Percentiles rank a stretch among this genome's conserved stretches.
Conservation (phyloP, 2,113 vertebrate species). For the Cinclus cinclus region DNA sequence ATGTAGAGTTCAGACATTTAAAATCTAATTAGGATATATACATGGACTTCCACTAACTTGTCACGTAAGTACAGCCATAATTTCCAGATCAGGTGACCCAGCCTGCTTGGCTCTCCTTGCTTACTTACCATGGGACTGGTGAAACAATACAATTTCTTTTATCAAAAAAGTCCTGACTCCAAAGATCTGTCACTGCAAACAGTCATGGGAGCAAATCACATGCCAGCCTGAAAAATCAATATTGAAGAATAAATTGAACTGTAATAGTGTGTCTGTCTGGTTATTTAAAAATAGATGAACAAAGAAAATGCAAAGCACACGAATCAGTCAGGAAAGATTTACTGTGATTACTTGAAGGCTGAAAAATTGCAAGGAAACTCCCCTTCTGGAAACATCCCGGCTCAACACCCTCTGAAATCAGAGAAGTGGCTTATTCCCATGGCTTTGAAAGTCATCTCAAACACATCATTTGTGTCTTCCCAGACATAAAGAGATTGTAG, state of each 20-base stretch:
- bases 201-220: neutral
- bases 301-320: neutral
- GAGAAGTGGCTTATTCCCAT: neutral
- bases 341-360: neutral
- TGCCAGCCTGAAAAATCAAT: slow-evolving; percentile 13
- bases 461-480: neutral
- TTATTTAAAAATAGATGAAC: slow-evolving; percentile 32
- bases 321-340: neutral
- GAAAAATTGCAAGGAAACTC: neutral
- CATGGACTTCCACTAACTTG: neutral
- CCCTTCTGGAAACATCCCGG: neutral
- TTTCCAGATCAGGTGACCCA: neutral
- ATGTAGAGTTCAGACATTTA: neutral
- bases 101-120: neutral
- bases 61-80: neutral
- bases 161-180: neutral
- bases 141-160: neutral
- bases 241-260: slow-evolving; percentile 26
- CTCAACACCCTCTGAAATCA: neutral
- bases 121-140: neutral
- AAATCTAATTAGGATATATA: neutral
- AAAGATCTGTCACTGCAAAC: neutral
- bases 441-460: neutral
- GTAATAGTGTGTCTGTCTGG: neutral
- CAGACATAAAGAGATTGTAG: neutral